Evolutionary conservation across 2,888 invertebrate genomes (phyloP).

Genomic region (Microplitis deprimator): DNA sequence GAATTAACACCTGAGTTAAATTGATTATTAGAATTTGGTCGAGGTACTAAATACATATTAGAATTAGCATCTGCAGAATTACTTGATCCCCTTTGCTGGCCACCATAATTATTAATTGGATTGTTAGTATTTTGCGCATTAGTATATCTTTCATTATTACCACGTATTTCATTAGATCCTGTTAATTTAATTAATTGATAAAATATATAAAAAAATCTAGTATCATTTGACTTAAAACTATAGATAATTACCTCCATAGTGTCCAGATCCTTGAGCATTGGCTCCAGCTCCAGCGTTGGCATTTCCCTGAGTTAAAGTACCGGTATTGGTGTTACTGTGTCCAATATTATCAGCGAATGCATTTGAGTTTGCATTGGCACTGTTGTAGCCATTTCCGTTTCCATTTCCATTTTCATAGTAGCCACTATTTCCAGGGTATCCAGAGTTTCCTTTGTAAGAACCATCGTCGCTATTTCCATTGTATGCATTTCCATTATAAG

Average conservation of each 20-base stretch:
- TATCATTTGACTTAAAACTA: neutral
- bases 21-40: no score
- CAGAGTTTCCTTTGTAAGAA: neutral
- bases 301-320: constrained; percentile 38
- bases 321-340: constrained; percentile 27
- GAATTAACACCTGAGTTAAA: no score
- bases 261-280: constrained; percentile 40
- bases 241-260: constrained; percentile 35
- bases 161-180: neutral
- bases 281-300: constrained; percentile 42
- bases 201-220: neutral
- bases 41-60: no score
- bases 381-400: constrained; percentile 32
- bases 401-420: constrained; percentile 28
- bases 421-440: neutral
- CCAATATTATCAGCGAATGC: constrained; percentile 44
- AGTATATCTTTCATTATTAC: no score
- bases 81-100: no score
- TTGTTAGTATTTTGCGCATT: no score
- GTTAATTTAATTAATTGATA: constrained; percentile 3
- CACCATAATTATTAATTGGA: no score
- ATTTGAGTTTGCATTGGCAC: constrained; percentile 45
- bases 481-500: neutral
- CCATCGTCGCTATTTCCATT: neutral
- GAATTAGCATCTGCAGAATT: neutral